phyloP scores from a whole-genome alignment of 2,113 vertebrate genomes.

The Mormyrus iriodes region DNA sequence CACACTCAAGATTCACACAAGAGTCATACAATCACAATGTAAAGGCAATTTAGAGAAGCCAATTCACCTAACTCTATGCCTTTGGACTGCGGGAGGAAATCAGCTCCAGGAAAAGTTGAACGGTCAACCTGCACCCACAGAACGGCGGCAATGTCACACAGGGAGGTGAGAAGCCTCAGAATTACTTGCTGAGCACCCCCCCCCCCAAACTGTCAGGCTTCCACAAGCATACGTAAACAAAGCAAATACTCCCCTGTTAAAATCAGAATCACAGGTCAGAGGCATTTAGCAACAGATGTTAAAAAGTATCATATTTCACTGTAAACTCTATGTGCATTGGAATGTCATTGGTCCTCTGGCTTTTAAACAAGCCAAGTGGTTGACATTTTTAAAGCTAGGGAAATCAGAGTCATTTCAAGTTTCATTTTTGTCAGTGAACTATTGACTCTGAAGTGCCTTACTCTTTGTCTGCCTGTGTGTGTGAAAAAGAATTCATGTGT shows the following conservation, averaged over 20 bases:
- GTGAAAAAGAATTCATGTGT: not conserved
- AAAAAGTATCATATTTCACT: not conserved
- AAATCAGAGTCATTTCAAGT: not conserved
- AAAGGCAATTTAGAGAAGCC: not conserved
- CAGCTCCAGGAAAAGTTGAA: not conserved
- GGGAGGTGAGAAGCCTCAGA: not conserved
- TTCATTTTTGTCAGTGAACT: not conserved
- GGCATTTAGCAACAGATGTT: not conserved
- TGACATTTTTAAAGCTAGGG: not conserved
- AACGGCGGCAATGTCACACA: not conserved
- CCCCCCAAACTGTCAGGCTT: not conserved
- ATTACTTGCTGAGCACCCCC: not conserved
- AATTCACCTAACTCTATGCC: not conserved
- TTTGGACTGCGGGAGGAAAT: not conserved
- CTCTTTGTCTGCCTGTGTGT: not conserved
- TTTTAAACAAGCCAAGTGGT: not conserved
- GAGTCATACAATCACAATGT: not conserved
- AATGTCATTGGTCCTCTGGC: not conserved
- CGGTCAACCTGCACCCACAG: not conserved
- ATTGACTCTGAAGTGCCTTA: not conserved
- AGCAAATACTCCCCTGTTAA: not conserved
- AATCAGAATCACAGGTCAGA: not conserved
- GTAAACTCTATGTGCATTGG: not conserved
- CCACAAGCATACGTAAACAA: not conserved
- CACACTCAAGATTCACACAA: not conserved